Base-by-base conservation (phyloP, 2,113 vertebrate species). In the Leptobrachium ailaonicum region DNA sequence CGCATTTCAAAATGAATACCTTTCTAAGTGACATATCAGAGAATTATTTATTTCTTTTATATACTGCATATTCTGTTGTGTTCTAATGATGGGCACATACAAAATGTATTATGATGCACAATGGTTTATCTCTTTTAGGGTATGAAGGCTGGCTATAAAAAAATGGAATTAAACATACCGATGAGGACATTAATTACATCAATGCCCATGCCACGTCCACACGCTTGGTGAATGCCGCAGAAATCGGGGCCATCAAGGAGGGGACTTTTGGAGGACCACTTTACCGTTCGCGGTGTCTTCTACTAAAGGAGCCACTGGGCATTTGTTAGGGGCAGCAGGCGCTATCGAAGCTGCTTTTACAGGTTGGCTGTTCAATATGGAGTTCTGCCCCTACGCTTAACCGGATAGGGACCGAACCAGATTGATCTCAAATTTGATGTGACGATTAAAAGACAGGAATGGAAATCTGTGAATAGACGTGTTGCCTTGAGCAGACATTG, bases 131-230 rank as follows among this genome's bases (percentile, higher is more conserved):
- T n/a, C n/a, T n/a, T n/a, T n/a, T n/a, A n/a, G 83, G 97, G 95
- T 83, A 99, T 99, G 98, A 87, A 93, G 40, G 95, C 96, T n/a
- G 69, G 97, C 98, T 67, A 85, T 99, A n/a, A 94, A 84, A n/a
- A n/a, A n/a, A 94, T 83, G 84, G 87, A 97, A 78, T 91, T 96
- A 3, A 86, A 89, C 0, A 40, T 99, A 64, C 84, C 85, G 2
- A 91, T 91, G 88, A 92, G 75, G 94, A 96, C 1, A 84, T 99
- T 83, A 92, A 94, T 0, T 99, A 99, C 3, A 53, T 99, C 11
- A 99, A 99, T 0, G 97, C 97, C 2, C 98, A 99, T 47, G 97
- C 97, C 79, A 99, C 97, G 20, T 98, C 97, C 62, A 99, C 98
- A 0, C 96, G 95, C 2, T 78, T 98, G 73, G 98, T 97, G 14